These are phyloP conservation scores for Bubalus kerabau DNA, from an alignment of 2,113 vertebrate species.

Conservation along the genomic window DNA sequence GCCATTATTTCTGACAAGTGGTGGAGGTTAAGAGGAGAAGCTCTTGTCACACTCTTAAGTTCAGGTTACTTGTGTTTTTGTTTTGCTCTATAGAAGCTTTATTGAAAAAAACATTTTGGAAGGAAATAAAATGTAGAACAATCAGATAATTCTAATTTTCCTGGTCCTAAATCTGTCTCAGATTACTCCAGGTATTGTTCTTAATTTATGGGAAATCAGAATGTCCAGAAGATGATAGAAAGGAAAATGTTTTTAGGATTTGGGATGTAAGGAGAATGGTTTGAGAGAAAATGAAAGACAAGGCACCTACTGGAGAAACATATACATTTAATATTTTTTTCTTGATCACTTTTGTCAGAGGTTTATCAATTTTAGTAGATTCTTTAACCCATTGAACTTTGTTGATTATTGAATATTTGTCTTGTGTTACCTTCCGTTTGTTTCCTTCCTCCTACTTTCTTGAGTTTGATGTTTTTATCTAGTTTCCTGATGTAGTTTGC, in stretches of 20 bases:
- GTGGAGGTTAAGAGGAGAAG: background rate
- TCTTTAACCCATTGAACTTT: background rate
- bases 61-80: background rate
- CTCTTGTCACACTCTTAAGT: background rate
- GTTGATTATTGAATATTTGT: background rate
- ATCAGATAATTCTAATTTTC: constrained; percentile 20
- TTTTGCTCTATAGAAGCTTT: background rate
- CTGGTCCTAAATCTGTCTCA: background rate
- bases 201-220: background rate
- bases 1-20: background rate
- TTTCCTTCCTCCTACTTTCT: background rate
- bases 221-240: background rate
- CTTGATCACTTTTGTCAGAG: background rate
- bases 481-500: background rate
- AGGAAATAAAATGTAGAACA: constrained; percentile 9
- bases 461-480: background rate
- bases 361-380: background rate
- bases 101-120: background rate
- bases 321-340: background rate
- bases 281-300: background rate
- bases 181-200: background rate
- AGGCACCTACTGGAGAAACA: background rate
- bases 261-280: background rate
- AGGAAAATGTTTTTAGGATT: constrained; percentile 5
- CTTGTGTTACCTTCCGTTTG: background rate